Evolutionary conservation across 2,888 invertebrate genomes (phyloP), one percentile per base, ranked within the genome.

Genomic region (Oligia latruncula): DNA sequence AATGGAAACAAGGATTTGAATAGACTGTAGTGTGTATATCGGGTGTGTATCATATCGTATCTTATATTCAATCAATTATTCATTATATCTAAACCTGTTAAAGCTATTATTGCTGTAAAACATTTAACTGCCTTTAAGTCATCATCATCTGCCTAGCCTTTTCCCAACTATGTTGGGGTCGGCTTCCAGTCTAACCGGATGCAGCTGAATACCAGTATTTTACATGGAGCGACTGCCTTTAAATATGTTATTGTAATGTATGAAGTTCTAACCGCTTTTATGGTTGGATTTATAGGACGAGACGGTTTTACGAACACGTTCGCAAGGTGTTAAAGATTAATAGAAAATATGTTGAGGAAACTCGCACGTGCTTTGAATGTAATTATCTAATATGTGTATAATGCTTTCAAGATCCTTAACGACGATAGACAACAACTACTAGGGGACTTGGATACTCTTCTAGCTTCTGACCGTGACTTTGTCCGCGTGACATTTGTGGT

Each of bases 41-140:
- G 40, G 17, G 17, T 15, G 62, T 62, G 29, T 58, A 11, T 23
- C 55, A 20, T 15, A 17, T 65, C 64, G 20, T 65, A 65, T 35
- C 23, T 4, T 17, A 11, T 23, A 68, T 49, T 62, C 11, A 46
- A 83, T 74, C 64, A 62, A 79, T 64, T 40, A 79, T 74, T 65
- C 0, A 72, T 65, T 58, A 66, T 4, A 23, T 43, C 9, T 49
- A 74, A 79, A 79, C 83, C 73, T 76, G 78, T 71, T 76, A 15
- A 4, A 11, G n/a, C 13, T 52, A 58, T 13, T n/a, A 20, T 46
- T 40, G 29, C 29, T 71, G 67, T 52, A 55, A 86, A 81, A 75
- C 64, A 58, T 40, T 72, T 11, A 55, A 9, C 46, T 1, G 29
- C 29, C 29, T 29, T 29, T 29, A 29, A 29, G 29, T 29, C 29